phyloP scores from a whole-genome alignment of 2,888 invertebrate species.

The Perithous albicinctus region DNA sequence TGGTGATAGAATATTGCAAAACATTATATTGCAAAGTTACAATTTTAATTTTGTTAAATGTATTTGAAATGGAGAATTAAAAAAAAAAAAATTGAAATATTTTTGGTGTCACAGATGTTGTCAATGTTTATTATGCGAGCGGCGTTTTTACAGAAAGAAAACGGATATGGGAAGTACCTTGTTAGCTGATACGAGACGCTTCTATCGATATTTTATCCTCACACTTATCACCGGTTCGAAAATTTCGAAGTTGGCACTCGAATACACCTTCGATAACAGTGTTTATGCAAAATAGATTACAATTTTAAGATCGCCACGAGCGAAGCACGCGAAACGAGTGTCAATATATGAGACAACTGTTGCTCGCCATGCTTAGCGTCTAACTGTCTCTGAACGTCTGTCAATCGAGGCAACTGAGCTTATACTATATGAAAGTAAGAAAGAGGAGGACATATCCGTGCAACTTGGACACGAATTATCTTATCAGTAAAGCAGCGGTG shows the following conservation, averaged over 20 bases:
- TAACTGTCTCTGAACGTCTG: slow-evolving; percentile 38
- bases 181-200: slow-evolving; percentile 23
- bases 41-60: too few relatives aligned
- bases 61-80: too few relatives aligned
- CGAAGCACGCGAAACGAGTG: slow-evolving; percentile 14
- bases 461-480: slow-evolving; percentile 62
- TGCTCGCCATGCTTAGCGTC: background rate
- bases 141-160: background rate
- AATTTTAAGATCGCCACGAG: background rate
- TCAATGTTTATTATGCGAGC: background rate
- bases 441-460: slow-evolving; percentile 32
- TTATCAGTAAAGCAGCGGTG: slow-evolving; percentile 53
- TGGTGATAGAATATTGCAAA: too few relatives aligned
- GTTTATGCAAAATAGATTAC: slow-evolving; percentile 40
- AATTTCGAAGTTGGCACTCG: background rate
- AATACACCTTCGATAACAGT: slow-evolving; percentile 35
- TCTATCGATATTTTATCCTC: slow-evolving; percentile 26
- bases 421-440: slow-evolving; percentile 52
- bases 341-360: background rate
- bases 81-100: too few relatives aligned
- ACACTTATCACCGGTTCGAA: slow-evolving; percentile 15
- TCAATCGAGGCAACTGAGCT: slow-evolving; percentile 28
- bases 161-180: slow-evolving; percentile 34
- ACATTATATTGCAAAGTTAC: too few relatives aligned
- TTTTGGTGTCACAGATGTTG: too few relatives aligned